Evolutionary conservation across 2,797 vertebrate species (phyloP), one percentile per base, ranked within the genome.

Genomic region (Sciaenops ocellatus): DNA sequence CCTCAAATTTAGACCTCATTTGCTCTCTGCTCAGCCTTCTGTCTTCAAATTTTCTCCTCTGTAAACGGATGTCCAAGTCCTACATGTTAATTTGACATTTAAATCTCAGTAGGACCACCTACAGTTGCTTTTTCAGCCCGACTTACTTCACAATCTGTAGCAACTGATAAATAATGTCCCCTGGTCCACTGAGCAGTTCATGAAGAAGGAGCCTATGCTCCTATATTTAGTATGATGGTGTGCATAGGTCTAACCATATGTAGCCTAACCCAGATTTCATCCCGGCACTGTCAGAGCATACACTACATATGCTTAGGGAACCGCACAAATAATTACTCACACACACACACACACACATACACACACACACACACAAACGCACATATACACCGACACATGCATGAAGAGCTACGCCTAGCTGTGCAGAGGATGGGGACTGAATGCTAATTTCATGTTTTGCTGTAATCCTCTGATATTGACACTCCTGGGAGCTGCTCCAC

Each of bases 381-480:
- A 67, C 80, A 12, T 17, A 69, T 61, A 77, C 83, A 66, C 69
- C 62, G 41, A 79, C 85, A 86, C 86, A 83, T 62, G 73, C 92
- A 89, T 83, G 90, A 88, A 88, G 91, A 89, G 91, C 84, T 91
- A 85, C 85, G 91, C 87, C 87, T 93, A 85, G 90, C 88, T 88
- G 89, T 94, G 93, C 86, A 93, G 93, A 93, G 90, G 92, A 94
- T 94, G 93, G 92, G 94, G 94, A 94, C 94, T 95, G 94, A 95
- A 95, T 96, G 93, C 94, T 95, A 96, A 96, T 95, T 95, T 94
- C 87, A 86, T 95, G 95, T 95, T 96, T 95, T 95, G 93, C 94
- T 94, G 91, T 95, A 95, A 95, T 96, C 94, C 94, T 96, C 94
- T 95, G 95, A 96, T 96, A 95, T 95, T 94, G 94, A 95, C 94